Evolutionary conservation across 2,113 vertebrate genomes (phyloP), one percentile per base, ranked within the genome.

Genomic region (Philantomba maxwellii): DNA sequence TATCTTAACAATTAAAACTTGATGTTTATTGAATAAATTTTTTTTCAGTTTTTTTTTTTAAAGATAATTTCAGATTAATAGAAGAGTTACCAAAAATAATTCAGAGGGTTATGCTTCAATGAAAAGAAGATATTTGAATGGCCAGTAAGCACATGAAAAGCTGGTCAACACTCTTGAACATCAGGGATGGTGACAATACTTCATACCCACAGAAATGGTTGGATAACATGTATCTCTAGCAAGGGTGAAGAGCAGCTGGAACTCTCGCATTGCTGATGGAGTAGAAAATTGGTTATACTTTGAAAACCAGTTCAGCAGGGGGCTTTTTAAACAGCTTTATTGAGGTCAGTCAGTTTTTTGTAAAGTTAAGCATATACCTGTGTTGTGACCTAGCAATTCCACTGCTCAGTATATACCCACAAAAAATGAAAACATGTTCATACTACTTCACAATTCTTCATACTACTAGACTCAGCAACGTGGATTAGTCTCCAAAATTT

Each of bases 51-150:
- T 87, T 64, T 91, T 64, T 87, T 92, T 85, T 36, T 2, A 26
- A 97, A 97, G 58, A 66, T 53, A 66, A 90, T 89, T 94, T 86
- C 28, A 93, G 36, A 39, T 39, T 90, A 83, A 75, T 47, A 84
- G 25, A 95, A 90, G 45, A 82, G 25, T 96, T 87, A 57, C 10
- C 64, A 55, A 86, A 75, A 94, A 70, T 13, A 85, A 33, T 89
- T 95, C 19, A 84, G 23, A 86, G 5, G 13, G 39, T 66, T 93
- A 47, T 14, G 11, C 53, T 62, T 80, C 10, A 73, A 1, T 73
- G n/a, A 15, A 30, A 91, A 97, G 43, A 89, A 89, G 60, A 45
- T 85, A 64, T 19, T 51, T 84, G 83, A 77, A 88, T 81, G 28
- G 33, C 28, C 66, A 43, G 39, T 43, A 43, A 43, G 55, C 55